Conservation (phyloP, 2,113 vertebrate genomes). For the Sorex araneus region DNA sequence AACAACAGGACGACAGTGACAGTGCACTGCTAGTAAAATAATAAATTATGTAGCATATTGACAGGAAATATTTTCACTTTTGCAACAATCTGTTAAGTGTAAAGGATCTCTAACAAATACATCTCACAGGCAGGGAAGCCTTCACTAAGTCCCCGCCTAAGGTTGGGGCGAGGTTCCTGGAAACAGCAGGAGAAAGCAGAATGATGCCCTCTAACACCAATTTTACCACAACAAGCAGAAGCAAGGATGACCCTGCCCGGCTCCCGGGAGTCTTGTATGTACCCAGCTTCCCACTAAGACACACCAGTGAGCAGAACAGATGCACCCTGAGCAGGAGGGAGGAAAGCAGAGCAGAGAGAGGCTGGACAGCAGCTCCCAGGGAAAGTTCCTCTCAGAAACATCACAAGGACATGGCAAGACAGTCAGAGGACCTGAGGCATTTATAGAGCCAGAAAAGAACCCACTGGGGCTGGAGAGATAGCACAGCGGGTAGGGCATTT, state of each 20-base stretch:
- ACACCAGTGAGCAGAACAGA: too few species aligned
- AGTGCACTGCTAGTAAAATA: too few species aligned
- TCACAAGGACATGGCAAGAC: background rate
- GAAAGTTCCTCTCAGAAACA: background rate
- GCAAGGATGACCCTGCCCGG: too few species aligned
- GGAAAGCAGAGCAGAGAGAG: background rate
- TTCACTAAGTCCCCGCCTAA: background rate
- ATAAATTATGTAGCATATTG: background rate
- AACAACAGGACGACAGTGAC: too few species aligned
- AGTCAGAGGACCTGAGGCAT: background rate
- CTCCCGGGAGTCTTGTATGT: too few species aligned
- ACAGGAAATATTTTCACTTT: background rate
- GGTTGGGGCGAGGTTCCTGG: background rate
- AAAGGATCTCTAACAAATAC: constrained; percentile 38
- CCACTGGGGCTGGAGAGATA: too few species aligned
- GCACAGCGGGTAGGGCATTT: too few species aligned
- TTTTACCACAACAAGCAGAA: background rate
- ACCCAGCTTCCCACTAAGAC: too few species aligned
- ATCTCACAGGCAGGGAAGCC: background rate
- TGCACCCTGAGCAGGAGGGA: too few species aligned
- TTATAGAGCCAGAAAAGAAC: background rate
- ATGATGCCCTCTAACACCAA: background rate
- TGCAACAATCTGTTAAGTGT: background rate
- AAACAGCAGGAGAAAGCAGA: background rate
- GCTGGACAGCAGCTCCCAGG: too few species aligned